Evolutionary conservation across 2,888 invertebrate genomes (phyloP), one percentile per base, ranked within the genome.

Genomic region (Microplitis deprimator): DNA sequence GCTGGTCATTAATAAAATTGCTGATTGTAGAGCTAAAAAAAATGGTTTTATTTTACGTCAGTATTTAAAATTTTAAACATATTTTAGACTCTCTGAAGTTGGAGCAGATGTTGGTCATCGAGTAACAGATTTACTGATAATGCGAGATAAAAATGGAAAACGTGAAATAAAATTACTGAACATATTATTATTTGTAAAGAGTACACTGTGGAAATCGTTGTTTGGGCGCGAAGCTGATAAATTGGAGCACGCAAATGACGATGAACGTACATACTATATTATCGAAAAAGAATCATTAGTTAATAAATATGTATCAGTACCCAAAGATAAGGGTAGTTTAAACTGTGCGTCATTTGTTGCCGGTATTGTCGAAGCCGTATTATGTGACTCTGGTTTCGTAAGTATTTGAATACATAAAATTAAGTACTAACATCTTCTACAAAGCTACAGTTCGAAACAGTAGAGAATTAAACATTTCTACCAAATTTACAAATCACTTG

Each of bases 161-260:
- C 92, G 99, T 50, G 99, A 99, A 91, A 97, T 96, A 3, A 99
- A 98, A 89, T 90, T 99, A 5, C 92, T 99, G 0, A 98, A 97
- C 88, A 97, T 98, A 93, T 91, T 99, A 8, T 91, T 99, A 6
- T 99, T 99, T 90, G 94, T 99, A 1, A 98, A 99, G 89, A 96
- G 97, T 5, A 97, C 97, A 0, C 91, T 99, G 16, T 99, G 99
- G 99, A 99, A 98, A 95, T 96, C 96, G 73, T 91, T 99, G 20
- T 99, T 98, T 92, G 98, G 98, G 1, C 96, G 97, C 87, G 99
- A 99, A 91, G 99, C 99, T 50, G 99, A 99, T 88, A 99, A 99
- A 88, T 90, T 99, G 81, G 99, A 99, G 88, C 97, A 98, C 90
- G 98, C 98, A 3, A 99, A 98, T 90, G 99, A 99, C 91, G 98